These are phyloP conservation scores for Spilosoma lubricipeda DNA, from an alignment of 2,888 invertebrate genomes.

Conservation along the genomic window DNA sequence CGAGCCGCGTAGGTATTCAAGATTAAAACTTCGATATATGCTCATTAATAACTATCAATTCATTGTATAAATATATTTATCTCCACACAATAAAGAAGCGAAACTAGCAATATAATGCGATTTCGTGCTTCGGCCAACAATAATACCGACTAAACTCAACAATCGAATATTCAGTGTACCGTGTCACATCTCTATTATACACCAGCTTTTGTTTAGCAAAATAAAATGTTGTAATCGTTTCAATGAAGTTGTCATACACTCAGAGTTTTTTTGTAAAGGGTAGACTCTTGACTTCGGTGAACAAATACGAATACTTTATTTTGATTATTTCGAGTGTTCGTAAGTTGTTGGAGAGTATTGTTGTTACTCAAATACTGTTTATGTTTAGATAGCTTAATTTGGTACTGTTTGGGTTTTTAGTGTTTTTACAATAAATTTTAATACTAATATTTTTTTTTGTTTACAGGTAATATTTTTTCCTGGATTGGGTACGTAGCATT, in stretches of 20 bases:
- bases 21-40: neutral
- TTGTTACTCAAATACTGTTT: constrained; percentile 37
- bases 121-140: constrained; percentile 63
- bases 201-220: constrained; percentile 43
- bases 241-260: constrained; percentile 52
- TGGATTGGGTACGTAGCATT: neutral
- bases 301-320: constrained; percentile 46
- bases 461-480: constrained; percentile 6
- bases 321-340: constrained; percentile 46
- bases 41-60: constrained; percentile 19
- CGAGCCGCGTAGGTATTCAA: neutral
- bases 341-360: constrained; percentile 38
- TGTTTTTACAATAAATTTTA: neutral
- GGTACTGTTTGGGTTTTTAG: constrained; percentile 13
- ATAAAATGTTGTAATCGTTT: constrained; percentile 49
- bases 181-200: constrained; percentile 45
- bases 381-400: constrained; percentile 7
- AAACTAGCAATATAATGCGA: constrained; percentile 74
- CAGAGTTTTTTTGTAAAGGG: constrained; percentile 40
- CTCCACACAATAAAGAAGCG: constrained; percentile 49
- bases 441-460: neutral
- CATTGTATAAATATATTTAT: constrained; percentile 34
- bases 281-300: constrained; percentile 40
- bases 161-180: constrained; percentile 49
- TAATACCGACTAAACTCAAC: constrained; percentile 45